Base-by-base conservation (phyloP, 2,888 invertebrate species). In the Cancer borealis region DNA sequence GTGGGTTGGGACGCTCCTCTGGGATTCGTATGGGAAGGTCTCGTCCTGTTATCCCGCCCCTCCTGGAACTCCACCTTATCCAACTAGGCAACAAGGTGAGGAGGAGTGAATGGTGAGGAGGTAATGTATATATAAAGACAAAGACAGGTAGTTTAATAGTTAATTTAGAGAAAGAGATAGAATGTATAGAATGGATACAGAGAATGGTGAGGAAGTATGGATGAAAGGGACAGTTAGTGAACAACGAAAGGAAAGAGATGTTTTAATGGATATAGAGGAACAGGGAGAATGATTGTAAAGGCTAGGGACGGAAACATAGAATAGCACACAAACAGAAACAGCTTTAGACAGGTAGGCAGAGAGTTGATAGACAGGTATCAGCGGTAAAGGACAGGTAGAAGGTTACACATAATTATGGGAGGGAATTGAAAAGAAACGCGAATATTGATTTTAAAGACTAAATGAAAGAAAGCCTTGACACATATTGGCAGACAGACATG, bases 61-160 rank as follows among this genome's bases (percentile, higher is more conserved):
- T 94, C 5, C 92, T 94, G 39, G 94, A 94, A 45, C 92, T 94
- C 3, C 94, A 94, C 54, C 94, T 94, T 3, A 94, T 94, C 14
- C 92, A 94, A 26, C 84, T 94, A 0, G 94, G 94, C 4, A 94
- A 94, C 49, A 94, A 94, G 92, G 94, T 94, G 30, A 93, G 93
- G 1, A 54, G 54, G 54, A 54, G 12, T 17, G 17, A 54, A 17
- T 12, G 17, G 17, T 54, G 54, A 54, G 54, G 54, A 54, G 12
- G 3, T 10, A 54, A 54, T 17, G 54, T 10, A 54, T 0, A 39
- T 39, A 39, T 39, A 39, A 39, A 39, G 39, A 39, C 39, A 39
- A 0, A 39, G 54, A 54, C 54, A 54, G 54, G 12, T 12, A 17
- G 2, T 14, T 54, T 17, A 10, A 3, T 54, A 10, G 17, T 54